phyloP scores from a whole-genome alignment of 2,113 vertebrate species.

The Pimephales promelas region DNA sequence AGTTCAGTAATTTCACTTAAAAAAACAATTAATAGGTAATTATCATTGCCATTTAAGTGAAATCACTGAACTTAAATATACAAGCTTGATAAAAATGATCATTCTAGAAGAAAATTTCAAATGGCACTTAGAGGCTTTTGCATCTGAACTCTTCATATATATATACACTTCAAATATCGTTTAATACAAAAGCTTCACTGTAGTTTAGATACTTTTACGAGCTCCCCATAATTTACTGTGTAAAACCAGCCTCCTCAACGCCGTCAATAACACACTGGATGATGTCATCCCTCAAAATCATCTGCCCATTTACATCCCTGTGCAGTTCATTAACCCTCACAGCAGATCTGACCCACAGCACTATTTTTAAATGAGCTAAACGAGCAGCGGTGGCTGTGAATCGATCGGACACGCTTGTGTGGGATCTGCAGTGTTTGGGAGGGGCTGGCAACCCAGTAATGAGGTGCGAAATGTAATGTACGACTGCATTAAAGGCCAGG shows the following conservation, averaged over 20 bases:
- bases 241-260: background rate
- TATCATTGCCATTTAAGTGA: no score
- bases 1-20: no score
- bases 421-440: conserved; percentile 68
- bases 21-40: no score
- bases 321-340: background rate
- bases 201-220: background rate
- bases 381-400: conserved; percentile 58
- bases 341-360: background rate
- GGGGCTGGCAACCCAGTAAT: conserved; percentile 64
- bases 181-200: background rate
- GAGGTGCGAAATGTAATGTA: conserved; percentile 71
- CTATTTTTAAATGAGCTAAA: conserved; percentile 13
- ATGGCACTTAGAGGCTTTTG: no score
- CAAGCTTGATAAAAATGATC: no score
- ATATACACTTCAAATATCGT: no score
- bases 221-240: background rate
- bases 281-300: background rate
- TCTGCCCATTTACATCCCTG: background rate
- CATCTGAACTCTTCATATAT: no score
- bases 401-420: conserved; percentile 53
- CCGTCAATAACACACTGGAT: background rate
- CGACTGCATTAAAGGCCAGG: conserved; percentile 57
- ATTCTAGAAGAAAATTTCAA: no score
- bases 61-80: no score